Conservation (phyloP, 2,113 vertebrate species). For the Chloebia gouldiae region DNA sequence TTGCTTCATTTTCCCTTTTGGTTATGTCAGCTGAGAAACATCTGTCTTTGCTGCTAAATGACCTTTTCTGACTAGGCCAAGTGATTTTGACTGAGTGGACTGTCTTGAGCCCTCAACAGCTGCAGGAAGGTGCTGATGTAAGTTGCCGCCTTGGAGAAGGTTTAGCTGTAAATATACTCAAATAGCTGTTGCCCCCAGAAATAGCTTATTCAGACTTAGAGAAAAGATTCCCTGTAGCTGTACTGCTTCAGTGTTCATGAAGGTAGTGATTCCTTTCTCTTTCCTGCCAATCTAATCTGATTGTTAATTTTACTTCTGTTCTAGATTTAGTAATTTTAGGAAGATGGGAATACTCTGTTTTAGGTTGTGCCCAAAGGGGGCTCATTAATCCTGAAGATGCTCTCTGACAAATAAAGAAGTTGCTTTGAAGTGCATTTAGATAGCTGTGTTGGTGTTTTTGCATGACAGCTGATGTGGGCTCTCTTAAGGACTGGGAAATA, state of each 20-base stretch:
- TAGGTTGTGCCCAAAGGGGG: background rate
- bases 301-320: background rate
- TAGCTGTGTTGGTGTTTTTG: background rate
- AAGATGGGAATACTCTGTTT: background rate
- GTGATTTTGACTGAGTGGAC: conserved; percentile 3
- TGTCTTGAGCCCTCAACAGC: conserved; percentile 16
- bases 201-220: background rate
- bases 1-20: background rate
- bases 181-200: background rate
- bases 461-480: background rate
- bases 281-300: background rate
- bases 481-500: background rate
- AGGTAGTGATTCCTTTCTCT: background rate
- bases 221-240: background rate
- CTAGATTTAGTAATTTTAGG: background rate
- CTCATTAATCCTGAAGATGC: background rate
- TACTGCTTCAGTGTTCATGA: background rate
- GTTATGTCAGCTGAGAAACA: conserved; percentile 28
- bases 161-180: background rate
- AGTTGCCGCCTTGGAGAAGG: background rate
- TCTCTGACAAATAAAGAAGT: background rate
- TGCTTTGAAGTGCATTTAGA: background rate
- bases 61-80: conserved; percentile 13
- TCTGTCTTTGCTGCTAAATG: conserved; percentile 34
- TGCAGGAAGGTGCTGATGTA: background rate